Base-by-base conservation (phyloP, 1,140 invertebrate species). In the Drosophila bipectinata region DNA sequence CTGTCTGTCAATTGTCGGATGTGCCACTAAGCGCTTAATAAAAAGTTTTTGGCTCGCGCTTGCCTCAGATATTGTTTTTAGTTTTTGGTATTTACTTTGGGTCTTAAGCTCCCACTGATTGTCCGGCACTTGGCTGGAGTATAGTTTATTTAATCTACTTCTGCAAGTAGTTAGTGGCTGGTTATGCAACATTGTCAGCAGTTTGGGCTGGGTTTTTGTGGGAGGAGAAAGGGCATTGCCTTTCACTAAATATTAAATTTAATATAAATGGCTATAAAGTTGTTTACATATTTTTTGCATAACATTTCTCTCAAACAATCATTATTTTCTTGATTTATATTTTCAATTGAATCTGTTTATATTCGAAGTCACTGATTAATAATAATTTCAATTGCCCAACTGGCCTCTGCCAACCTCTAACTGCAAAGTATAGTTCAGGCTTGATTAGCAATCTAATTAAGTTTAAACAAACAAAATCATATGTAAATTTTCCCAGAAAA, bases 31-130 rank as follows among this genome's bases (percentile, higher is more conserved):
- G 66, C 47, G 62, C 68, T 69, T 58, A 82, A 78, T 64, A 78
- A 71, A 78, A 75, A 83, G 32, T 75, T 78, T 64, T 71, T 59
- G 54, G 47, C 45, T 58, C 66, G 32, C 44, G 52, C 39, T 47
- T 55, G 49, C 57, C 30, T 54, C 30, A 41, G 49, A 74, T 57
- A 73, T 74, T 71, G 64, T 62, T 78, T 69, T 75, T 75, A 67
- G 69, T 71, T 83, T 74, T 83, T 61, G 57, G 68, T 73, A 73
- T 73, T 69, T 73, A 75, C 72, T 78, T 78, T 51, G 49, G 9
- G 28, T 44, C 39, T 53, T 54, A 53, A 61, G 39, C 69, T 45
- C 12, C 49, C 49, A 55, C 66, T 28, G 41, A 71, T 72, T 53
- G 56, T 72, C 51, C 34, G 54, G 51, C 34, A 14, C 32, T 49